Evolutionary conservation across 2,797 vertebrate species (phyloP).

Genomic region (Eremophila alpestris): DNA sequence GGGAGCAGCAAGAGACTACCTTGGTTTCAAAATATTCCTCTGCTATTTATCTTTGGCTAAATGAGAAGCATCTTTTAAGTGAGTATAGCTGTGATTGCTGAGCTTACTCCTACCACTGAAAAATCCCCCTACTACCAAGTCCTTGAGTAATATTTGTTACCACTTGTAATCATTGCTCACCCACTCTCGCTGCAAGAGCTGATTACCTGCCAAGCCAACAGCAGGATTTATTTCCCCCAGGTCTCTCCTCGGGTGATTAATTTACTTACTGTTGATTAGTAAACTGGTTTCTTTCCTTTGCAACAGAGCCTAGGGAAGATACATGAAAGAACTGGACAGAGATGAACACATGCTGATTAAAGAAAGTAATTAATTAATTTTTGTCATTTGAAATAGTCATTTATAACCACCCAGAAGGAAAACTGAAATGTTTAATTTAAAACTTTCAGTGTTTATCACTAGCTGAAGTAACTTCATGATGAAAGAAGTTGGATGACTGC

Average conservation of each 20-base stretch:
- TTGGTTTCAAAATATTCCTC: background rate
- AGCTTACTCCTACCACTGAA: conserved; percentile 19
- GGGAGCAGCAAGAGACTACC: background rate
- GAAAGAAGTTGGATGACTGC: conserved; percentile 4
- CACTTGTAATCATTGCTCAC: conserved; percentile 20
- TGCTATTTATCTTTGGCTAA: conserved; percentile 5
- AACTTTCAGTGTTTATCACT: background rate
- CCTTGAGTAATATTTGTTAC: conserved; percentile 25
- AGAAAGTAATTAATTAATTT: conserved; percentile 38
- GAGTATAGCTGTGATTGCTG: background rate
- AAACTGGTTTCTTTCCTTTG: conserved; percentile 29
- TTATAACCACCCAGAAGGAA: conserved; percentile 25
- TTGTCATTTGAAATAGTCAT: conserved; percentile 2
- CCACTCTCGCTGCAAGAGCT: background rate
- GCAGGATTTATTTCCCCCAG: conserved; percentile 19
- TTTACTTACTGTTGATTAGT: conserved; percentile 22
- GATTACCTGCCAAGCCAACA: conserved; percentile 54
- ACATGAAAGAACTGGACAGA: background rate
- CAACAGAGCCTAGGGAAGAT: background rate
- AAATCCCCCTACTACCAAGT: background rate
- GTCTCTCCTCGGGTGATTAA: conserved; percentile 22
- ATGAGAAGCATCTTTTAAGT: conserved; percentile 4
- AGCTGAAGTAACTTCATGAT: background rate
- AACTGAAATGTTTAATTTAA: conserved; percentile 12
- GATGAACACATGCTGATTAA: conserved; percentile 37